Conservation (phyloP, 2,113 vertebrate genomes). For the Lepus europaeus region DNA sequence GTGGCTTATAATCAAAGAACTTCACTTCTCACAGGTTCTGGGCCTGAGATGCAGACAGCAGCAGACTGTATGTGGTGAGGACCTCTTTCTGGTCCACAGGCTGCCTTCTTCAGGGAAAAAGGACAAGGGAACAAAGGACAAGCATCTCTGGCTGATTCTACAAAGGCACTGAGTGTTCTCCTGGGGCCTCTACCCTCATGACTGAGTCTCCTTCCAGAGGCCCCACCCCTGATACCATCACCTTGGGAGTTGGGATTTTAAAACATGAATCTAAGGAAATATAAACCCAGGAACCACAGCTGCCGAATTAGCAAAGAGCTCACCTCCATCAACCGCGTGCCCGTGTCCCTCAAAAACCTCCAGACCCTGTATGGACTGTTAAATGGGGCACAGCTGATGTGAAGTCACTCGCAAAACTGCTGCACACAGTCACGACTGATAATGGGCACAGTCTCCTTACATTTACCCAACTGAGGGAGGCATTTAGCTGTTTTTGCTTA, state of each 20-base stretch:
- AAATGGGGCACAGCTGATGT: no score
- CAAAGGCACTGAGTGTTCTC: neutral
- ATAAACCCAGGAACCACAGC: neutral
- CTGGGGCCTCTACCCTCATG: neutral
- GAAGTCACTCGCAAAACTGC: neutral
- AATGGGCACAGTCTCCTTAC: neutral
- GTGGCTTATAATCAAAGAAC: neutral
- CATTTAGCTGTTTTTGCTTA: neutral
- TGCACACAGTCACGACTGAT: rapidly evolving
- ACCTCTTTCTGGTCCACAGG: neutral
- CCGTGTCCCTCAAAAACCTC: no score
- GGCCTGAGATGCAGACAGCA: neutral
- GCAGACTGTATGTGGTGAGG: no score
- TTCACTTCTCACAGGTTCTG: neutral
- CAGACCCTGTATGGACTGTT: rapidly evolving
- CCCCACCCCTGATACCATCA: neutral
- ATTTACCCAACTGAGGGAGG: no score
- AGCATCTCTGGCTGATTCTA: neutral
- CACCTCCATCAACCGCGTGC: no score
- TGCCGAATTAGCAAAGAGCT: neutral
- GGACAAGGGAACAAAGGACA: neutral
- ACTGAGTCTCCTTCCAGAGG: neutral
- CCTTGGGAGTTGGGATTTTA: neutral
- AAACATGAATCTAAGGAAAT: neutral
- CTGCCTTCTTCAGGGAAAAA: neutral